phyloP scores from a whole-genome alignment of 2,888 invertebrate genomes.

The Diaprepes abbreviatus region DNA sequence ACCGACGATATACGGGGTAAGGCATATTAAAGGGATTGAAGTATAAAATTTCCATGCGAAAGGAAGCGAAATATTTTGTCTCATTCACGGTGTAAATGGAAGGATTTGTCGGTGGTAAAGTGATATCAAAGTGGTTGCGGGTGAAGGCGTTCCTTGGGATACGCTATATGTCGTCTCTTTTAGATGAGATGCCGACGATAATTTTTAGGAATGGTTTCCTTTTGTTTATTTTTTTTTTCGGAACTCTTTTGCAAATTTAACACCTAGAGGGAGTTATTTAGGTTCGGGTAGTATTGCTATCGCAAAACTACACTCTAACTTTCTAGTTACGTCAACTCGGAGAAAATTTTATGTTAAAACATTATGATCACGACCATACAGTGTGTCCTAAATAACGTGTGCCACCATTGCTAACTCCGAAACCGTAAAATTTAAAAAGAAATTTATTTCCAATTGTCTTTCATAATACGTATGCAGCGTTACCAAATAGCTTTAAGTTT shows the following conservation, averaged over 20 bases:
- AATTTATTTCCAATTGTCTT: no score
- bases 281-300: no score
- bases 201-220: neutral
- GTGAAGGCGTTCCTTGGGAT: neutral
- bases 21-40: neutral
- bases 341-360: no score
- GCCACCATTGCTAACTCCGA: no score
- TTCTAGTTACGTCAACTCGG: no score
- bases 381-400: no score
- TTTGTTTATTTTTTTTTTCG: neutral
- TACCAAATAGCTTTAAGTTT: no score
- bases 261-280: neutral
- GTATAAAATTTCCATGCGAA: conserved; percentile 2
- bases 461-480: no score
- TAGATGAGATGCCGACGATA: neutral
- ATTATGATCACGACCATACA: no score
- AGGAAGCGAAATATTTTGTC: neutral
- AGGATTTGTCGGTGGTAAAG: conserved; percentile 25
- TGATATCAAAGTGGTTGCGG: conserved; percentile 13
- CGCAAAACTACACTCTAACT: no score
- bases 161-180: neutral
- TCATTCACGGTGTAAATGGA: neutral
- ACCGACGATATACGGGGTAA: conserved; percentile 26
- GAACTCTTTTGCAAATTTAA: neutral
- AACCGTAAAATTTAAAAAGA: no score